A percentile compares a stretch with the other conserved stretches of the same genome.
Evolutionary conservation across 1,140 invertebrate genomes (phyloP).

Genomic region (Drosophila virilis): DNA sequence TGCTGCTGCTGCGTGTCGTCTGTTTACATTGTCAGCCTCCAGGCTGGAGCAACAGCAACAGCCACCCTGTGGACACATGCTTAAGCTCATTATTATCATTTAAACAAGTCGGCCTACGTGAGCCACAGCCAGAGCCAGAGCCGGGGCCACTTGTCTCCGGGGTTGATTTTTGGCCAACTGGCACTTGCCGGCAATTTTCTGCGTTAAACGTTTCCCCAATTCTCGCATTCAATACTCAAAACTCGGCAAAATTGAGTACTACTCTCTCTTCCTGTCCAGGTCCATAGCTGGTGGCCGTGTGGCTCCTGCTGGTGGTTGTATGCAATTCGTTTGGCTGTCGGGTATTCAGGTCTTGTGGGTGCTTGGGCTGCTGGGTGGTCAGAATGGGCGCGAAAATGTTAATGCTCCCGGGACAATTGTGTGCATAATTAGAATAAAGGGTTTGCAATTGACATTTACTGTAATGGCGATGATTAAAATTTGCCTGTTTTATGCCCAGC

Average conservation of each 20-base stretch:
- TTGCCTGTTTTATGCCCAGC: slow-evolving; percentile 12
- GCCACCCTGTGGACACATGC: slow-evolving; percentile 71
- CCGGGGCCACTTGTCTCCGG: slow-evolving; percentile 58
- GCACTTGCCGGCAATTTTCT: slow-evolving; percentile 36
- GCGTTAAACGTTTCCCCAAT: slow-evolving; percentile 76
- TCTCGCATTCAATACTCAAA: slow-evolving; percentile 40
- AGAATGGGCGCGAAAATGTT: slow-evolving; percentile 9
- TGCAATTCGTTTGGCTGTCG: slow-evolving; percentile 49
- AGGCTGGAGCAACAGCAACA: slow-evolving; percentile 30
- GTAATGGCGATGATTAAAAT: slow-evolving; percentile 74
- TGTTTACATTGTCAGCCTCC: slow-evolving; percentile 64
- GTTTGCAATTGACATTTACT: slow-evolving; percentile 65
- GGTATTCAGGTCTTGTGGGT: background rate
- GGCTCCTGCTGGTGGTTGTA: slow-evolving; percentile 29
- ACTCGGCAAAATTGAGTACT: background rate
- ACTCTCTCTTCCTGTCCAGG: no score
- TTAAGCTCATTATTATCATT: slow-evolving; percentile 83
- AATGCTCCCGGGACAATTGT: slow-evolving; percentile 77
- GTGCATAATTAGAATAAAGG: slow-evolving; percentile 79
- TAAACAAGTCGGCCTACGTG: slow-evolving; percentile 78
- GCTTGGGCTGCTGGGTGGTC: background rate
- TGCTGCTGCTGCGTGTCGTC: slow-evolving; percentile 36
- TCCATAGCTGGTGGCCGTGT: slow-evolving; percentile 12
- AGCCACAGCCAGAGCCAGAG: slow-evolving; percentile 38
- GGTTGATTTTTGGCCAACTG: slow-evolving; percentile 53